phyloP scores from a whole-genome alignment of 2,888 invertebrate species.

The Chymomyza procnemis region DNA sequence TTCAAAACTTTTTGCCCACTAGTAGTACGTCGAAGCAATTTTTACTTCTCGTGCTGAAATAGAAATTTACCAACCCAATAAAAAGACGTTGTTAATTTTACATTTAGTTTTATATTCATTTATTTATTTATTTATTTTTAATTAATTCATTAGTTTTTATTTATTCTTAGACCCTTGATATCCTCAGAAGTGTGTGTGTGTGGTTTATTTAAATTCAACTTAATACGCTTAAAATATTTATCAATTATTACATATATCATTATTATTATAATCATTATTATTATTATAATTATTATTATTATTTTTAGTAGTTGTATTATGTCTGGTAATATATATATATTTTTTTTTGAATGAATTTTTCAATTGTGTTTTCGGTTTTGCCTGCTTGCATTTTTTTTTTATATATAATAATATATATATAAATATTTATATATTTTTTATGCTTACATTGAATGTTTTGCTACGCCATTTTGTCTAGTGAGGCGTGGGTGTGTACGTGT shows the following conservation, averaged over 20 bases:
- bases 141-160: constrained; percentile 76
- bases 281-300: constrained; percentile 28
- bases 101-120: constrained; percentile 69
- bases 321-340: constrained; percentile 34
- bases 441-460: constrained; percentile 24
- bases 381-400: constrained; percentile 49
- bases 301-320: constrained; percentile 50
- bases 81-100: neutral
- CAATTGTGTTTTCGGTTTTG: constrained; percentile 44
- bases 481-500: neutral
- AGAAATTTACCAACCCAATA: neutral
- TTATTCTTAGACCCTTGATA: constrained; percentile 79
- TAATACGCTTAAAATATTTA: constrained; percentile 63
- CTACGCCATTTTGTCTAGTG: neutral
- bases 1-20: too few relatives aligned
- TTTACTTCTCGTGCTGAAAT: too few relatives aligned
- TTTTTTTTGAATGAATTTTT: constrained; percentile 18
- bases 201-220: constrained; percentile 65
- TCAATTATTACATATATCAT: constrained; percentile 45
- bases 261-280: constrained; percentile 31
- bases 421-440: constrained; percentile 12
- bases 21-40: too few relatives aligned
- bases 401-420: constrained; percentile 45
- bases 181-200: constrained; percentile 77
- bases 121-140: constrained; percentile 69